Evolutionary conservation across 2,113 vertebrate species (phyloP).

Genomic region (Vimba vimba): DNA sequence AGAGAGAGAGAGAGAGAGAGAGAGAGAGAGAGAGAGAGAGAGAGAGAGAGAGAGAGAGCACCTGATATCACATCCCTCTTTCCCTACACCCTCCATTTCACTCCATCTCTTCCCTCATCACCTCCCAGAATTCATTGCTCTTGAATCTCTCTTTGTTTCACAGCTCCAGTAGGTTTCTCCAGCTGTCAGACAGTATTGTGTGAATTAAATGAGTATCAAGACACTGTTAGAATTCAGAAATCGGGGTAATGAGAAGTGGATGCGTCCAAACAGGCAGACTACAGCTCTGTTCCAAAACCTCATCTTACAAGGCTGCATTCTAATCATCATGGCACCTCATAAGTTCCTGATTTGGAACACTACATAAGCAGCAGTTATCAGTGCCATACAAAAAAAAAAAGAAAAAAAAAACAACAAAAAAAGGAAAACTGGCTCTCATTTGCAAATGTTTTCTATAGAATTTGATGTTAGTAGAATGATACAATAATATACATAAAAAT

Average conservation of each 20-base stretch:
- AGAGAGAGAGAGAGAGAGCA: conserved; percentile 1
- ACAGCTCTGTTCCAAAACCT: neutral
- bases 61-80: conserved; percentile 40
- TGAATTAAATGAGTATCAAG: conserved; percentile 29
- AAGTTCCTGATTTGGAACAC: neutral
- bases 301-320: neutral
- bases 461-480: neutral
- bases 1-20: conserved; percentile 10
- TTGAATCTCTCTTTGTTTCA: conserved; percentile 32
- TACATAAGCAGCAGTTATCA: neutral
- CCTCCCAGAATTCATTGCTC: conserved; percentile 26
- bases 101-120: conserved; percentile 23
- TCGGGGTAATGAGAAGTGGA: neutral
- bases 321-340: neutral
- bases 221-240: neutral
- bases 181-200: conserved; percentile 10
- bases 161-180: conserved; percentile 29
- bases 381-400: neutral
- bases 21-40: conserved; percentile 27
- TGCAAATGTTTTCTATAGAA: neutral
- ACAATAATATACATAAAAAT: neutral
- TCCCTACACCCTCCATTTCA: conserved; percentile 37
- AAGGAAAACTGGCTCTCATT: neutral
- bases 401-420: too few relatives aligned
- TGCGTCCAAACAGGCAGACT: conserved; percentile 2